A percentile compares a stretch with the other conserved stretches of the same genome.
Evolutionary conservation across 2,113 vertebrate species (phyloP).

Genomic region (Mirounga angustirostris): DNA sequence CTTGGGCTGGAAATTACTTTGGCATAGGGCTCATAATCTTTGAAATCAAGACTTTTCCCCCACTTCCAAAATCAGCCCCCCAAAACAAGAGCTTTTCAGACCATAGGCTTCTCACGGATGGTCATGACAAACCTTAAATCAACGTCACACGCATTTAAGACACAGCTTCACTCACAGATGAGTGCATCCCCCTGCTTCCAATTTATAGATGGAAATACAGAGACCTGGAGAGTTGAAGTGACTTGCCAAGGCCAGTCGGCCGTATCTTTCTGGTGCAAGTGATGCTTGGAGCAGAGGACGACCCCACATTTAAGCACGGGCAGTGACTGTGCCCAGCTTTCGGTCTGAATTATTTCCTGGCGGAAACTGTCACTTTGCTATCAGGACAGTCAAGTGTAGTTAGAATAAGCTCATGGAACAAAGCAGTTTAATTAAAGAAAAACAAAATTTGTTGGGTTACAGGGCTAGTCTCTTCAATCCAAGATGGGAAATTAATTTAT

Average conservation of each 20-base stretch:
- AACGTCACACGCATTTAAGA: neutral
- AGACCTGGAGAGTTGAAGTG: neutral
- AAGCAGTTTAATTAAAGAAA: conserved; percentile 73
- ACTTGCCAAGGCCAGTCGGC: neutral
- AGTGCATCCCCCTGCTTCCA: neutral
- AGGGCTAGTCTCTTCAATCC: conserved; percentile 67
- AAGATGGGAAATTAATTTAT: conserved; percentile 77
- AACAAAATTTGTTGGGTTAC: neutral
- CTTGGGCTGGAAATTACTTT: neutral
- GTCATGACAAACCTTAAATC: neutral
- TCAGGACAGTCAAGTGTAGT: conserved; percentile 59
- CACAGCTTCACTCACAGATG: neutral
- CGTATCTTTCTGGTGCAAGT: neutral
- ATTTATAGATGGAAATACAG: neutral
- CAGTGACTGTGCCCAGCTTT: neutral
- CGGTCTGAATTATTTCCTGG: conserved; percentile 52
- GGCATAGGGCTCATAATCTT: neutral
- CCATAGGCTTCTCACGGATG: neutral
- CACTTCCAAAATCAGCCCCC: neutral
- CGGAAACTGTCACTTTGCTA: conserved; percentile 41
- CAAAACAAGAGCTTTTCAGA: neutral
- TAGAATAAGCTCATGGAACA: conserved; percentile 72
- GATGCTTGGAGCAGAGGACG: neutral
- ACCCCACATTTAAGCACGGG: neutral
- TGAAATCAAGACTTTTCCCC: neutral